These are phyloP conservation scores for Rhea pennata DNA, from an alignment of 2,113 vertebrate species.

Conservation along the genomic window DNA sequence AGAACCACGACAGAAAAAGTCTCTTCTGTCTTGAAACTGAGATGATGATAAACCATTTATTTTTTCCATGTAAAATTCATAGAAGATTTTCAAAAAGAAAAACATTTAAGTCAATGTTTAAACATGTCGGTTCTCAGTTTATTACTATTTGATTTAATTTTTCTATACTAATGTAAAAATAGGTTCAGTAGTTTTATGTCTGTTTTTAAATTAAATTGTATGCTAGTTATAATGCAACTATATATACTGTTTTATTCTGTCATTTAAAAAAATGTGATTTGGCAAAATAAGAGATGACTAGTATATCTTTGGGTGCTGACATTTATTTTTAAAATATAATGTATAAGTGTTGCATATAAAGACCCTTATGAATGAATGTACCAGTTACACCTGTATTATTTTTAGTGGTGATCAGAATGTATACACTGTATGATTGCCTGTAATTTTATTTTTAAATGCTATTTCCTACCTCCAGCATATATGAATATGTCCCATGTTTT, in stretches of 20 bases:
- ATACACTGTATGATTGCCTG: fast-evolving
- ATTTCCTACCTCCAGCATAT: background rate
- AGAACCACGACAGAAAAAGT: background rate
- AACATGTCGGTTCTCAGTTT: background rate
- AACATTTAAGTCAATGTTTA: background rate
- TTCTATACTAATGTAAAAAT: background rate
- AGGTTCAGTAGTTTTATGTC: too few species aligned
- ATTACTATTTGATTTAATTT: background rate
- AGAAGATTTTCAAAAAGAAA: background rate
- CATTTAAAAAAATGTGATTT: background rate
- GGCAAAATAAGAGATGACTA: background rate
- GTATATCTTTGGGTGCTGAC: background rate
- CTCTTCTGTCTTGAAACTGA: background rate
- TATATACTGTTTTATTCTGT: background rate
- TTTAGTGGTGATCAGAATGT: background rate
- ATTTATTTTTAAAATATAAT: background rate
- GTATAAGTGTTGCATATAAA: background rate
- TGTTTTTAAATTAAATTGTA: background rate
- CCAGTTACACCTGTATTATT: background rate
- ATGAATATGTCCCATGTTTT: background rate
- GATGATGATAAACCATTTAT: background rate
- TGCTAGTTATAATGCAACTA: background rate
- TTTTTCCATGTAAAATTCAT: background rate
- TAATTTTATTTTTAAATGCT: background rate
- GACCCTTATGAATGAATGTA: background rate